Evolutionary conservation across 2,888 invertebrate genomes (phyloP), one percentile per base, ranked within the genome.

Genomic region (Pandemis heparana): DNA sequence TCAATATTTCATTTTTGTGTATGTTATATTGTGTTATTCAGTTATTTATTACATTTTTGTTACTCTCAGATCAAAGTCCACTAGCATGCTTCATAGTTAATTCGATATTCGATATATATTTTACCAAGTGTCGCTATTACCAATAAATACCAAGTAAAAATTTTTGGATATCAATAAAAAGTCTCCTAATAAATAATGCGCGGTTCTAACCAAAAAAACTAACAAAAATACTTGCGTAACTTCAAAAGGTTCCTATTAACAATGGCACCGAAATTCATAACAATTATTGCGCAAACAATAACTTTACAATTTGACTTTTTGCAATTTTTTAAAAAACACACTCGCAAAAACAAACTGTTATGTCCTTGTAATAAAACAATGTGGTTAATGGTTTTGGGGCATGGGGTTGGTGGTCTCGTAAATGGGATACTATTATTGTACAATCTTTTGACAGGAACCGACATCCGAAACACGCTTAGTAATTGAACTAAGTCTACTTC

Each of bases 231-330:
- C 48, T 66, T 73, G 73, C 73, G 41, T 14, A 68, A 73, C 67
- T 53, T 23, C 59, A 18, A 53, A 41, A 53, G 61, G 23, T 56
- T 46, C 18, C 62, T 46, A 74, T 18, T 18, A 32, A 74, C 73
- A 74, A 74, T 64, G 32, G 46, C 18, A 48, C 43, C 41, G 66
- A 74, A 51, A 70, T 72, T 77, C 78, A 68, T 77, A 83, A 83
- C 79, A 83, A 83, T 83, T 79, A 80, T 79, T 68, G 87, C 84
- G 84, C 89, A 90, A 91, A 89, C 83, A 85, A 80, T 82, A 85
- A 83, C 65, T 72, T 46, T 86, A 89, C 86, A 88, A 88, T 83
- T 77, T 80, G 74, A 82, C 78, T 90, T 91, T 91, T 92, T 91
- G 91, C 91, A 89, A 83, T 79, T 82, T 82, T 85, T 87, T 89